A percentile compares a stretch with the other conserved stretches of the same genome.
Evolutionary conservation across 2,888 invertebrate species (phyloP).

Genomic region (Mystacides longicornis): DNA sequence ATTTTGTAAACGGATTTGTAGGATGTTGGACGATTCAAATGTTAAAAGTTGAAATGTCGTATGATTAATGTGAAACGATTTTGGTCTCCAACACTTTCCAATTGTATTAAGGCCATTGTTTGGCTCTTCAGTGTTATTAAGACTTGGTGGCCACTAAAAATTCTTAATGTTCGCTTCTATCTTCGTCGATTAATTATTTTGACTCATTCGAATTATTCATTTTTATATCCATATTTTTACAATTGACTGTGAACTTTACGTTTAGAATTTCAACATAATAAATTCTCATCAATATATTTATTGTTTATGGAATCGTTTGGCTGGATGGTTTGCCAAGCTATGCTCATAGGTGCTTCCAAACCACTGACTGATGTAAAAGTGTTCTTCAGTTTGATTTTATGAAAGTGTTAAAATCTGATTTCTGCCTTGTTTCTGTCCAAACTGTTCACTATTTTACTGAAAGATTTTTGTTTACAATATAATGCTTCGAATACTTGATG

Average conservation of each 20-base stretch:
- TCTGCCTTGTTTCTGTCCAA: no score
- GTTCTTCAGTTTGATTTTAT: no score
- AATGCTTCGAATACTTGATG: no score
- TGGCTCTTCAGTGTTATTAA: neutral
- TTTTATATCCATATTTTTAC: conserved; percentile 6
- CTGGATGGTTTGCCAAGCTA: no score
- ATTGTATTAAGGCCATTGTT: neutral
- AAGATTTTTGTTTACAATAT: no score
- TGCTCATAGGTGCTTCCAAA: no score
- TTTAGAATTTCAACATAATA: no score
- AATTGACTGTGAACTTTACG: neutral
- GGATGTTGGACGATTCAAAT: neutral
- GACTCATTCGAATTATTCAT: conserved; percentile 23
- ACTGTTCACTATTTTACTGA: no score
- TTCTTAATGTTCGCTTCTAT: conserved; percentile 23
- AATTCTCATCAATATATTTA: no score
- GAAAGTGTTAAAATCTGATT: no score
- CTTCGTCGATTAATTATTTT: conserved; percentile 23
- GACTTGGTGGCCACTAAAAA: conserved; percentile 14
- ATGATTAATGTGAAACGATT: neutral
- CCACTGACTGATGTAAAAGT: no score
- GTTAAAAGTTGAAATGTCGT: neutral
- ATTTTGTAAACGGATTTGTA: neutral
- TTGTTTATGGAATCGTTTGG: no score
- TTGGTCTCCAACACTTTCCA: neutral